These are phyloP conservation scores for Fratercula arctica DNA, from an alignment of 2,797 vertebrate genomes.

Conservation along the genomic window DNA sequence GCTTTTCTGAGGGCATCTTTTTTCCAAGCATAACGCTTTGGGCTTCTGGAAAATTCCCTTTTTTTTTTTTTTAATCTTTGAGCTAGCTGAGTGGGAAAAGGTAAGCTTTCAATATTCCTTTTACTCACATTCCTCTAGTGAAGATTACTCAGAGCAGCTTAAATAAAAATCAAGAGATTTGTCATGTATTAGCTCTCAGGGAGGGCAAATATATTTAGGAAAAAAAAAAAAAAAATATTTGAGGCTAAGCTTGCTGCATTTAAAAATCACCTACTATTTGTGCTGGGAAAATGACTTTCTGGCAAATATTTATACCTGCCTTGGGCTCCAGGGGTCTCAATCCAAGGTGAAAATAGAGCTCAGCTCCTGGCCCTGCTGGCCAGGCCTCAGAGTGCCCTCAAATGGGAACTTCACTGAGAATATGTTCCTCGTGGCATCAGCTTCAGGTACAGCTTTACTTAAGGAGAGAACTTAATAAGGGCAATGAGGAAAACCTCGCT, in stretches of 20 bases:
- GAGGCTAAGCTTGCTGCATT: neutral
- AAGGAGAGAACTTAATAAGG: neutral
- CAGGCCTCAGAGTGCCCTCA: neutral
- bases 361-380: neutral
- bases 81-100: conserved; percentile 8
- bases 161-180: conserved; percentile 52
- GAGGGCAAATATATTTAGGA: conserved; percentile 6
- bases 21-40: neutral
- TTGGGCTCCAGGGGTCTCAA: neutral
- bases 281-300: neutral
- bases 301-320: neutral
- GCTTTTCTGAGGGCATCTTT: neutral
- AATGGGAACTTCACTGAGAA: neutral
- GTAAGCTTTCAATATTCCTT: conserved; percentile 17
- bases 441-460: neutral
- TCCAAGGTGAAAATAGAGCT: neutral
- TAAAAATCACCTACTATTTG: neutral
- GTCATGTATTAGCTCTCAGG: conserved; percentile 14
- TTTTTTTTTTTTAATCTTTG: neutral
- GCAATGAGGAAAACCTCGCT: neutral
- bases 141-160: conserved; percentile 59
- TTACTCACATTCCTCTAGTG: neutral
- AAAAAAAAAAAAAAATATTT: neutral
- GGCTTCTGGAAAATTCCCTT: neutral
- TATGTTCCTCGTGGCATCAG: neutral